Base-by-base conservation (phyloP, 2,797 vertebrate genomes). In the Cirrhinus mrigala region DNA sequence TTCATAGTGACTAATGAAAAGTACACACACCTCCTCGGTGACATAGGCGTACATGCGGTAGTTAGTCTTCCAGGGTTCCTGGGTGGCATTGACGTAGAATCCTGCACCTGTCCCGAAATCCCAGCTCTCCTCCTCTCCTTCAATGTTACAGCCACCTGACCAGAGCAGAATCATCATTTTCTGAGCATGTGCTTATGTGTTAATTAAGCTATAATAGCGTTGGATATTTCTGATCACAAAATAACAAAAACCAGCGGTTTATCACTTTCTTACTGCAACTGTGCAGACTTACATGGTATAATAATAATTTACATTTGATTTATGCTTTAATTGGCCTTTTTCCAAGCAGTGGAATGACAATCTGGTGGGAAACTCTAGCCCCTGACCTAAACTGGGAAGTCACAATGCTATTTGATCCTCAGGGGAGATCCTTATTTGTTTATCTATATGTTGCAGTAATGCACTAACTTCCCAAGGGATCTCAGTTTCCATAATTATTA, bases 1-100 rank as follows among this genome's bases (percentile, higher is more conserved):
- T 16, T 58, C 2, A 33, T 58, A 56, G 6, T 40, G 22, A 77
- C 54, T 40, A 2, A 33, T 5, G 40, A n/a, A 20, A 52, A n/a
- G n/a, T 22, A 89, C 79, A 92, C 90, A 99, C 90, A 99, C 98
- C 97, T 99, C 98, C 87, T 97, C 94, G 0, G 95, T 98, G 82
- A 99, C 2, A 1, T 99, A 99, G 1, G 97, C 95, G 90, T 99
- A 99, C 98, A 99, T 99, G 90, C 96, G 96, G 81, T 99, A 99
- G 94, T 99, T 98, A 22, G 91, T 95, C 91, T 97, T 99, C 98
- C 98, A 99, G 12, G 96, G 97, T 0, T 98, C 97, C 92, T 98
- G 93, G 14, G 97, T 97, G 85, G 98, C 96, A 81, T 99, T 92
- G 11, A 99, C 95, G 7, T 99, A 99, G 93, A 99, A 99, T 10